Conservation (phyloP, 2,888 invertebrate genomes). For the Aquatica leii region DNA sequence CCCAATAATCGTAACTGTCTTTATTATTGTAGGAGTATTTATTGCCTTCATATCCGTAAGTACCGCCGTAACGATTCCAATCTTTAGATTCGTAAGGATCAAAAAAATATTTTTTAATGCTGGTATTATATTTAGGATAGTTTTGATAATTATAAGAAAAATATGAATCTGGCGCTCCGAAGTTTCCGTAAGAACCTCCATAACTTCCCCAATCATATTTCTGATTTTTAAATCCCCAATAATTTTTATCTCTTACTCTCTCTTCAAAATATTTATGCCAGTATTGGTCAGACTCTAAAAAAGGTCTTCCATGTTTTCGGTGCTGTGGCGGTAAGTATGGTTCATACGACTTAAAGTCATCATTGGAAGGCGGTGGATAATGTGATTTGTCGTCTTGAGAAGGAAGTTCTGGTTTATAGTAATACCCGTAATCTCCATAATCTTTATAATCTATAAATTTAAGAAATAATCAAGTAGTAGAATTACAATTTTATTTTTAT, state of each 20-base stretch:
- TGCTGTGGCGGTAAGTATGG: conserved; percentile 46
- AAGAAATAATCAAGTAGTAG: neutral
- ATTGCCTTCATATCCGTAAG: conserved; percentile 43
- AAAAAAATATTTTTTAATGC: conserved; percentile 43
- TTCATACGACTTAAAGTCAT: conserved; percentile 45
- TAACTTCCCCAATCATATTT: conserved; percentile 68
- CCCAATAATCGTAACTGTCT: conserved; percentile 53
- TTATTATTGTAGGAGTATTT: conserved; percentile 41
- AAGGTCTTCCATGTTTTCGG: conserved; percentile 28
- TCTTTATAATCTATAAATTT: conserved; percentile 13
- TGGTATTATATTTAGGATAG: conserved; percentile 31
- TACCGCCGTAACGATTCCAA: conserved; percentile 58
- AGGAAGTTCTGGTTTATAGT: conserved; percentile 13
- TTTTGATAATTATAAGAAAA: conserved; percentile 25
- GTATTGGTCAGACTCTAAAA: conserved; percentile 21
- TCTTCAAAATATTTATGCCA: conserved; percentile 42
- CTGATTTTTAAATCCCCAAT: conserved; percentile 52
- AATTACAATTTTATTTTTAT: neutral
- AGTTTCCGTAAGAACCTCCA: conserved; percentile 67
- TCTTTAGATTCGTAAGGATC: conserved; percentile 45
- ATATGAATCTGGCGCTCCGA: conserved; percentile 43
- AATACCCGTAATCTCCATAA: conserved; percentile 17
- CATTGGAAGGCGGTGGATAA: conserved; percentile 38
- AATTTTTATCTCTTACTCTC: conserved; percentile 47
- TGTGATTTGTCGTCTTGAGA: conserved; percentile 35